Evolutionary conservation across 2,888 invertebrate genomes (phyloP), one percentile per base, ranked within the genome.

Genomic region (Seira ritae): DNA sequence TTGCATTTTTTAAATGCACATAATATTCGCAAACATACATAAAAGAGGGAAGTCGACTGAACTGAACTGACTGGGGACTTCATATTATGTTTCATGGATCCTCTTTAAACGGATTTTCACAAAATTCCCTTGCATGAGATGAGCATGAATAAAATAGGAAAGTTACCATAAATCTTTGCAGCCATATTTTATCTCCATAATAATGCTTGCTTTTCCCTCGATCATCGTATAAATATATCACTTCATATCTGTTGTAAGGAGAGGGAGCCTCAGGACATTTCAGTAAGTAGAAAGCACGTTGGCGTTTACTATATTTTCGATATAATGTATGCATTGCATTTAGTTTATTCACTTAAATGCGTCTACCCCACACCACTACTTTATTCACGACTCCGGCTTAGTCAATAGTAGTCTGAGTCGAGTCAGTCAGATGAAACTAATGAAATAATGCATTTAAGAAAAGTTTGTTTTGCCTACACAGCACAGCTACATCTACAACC

Each of bases 361-460:
- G n/a, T n/a, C n/a, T n/a, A n/a, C n/a, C n/a, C n/a, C n/a, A n/a
- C n/a, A n/a, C n/a, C n/a, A 12, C 42, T 42, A 8, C 42, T 8
- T 42, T 12, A 8, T 42, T 42, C 42, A 8, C 42, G 6, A 8
- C 42, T 42, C 6, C 42, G 4, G 12, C 12, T 42, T 12, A 8
- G 6, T 42, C 42, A 42, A 4, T 42, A 8, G 4, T 42, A 42
- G 6, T 12, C 4, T 42, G 42, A 4, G 4, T 42, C 42, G 71
- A 71, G 31, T 76, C 73, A 72, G 67, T 82, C 70, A 68, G 77
- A 82, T 77, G 82, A 82, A 82, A 82, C 82, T 82, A 82, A 82
- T 82, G 82, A 82, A 82, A 82, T 82, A 82, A 82, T 82, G 72
- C 72, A 82, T 82, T 82, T 82, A 82, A 82, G 82, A 75, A 76